Base-by-base conservation (phyloP, 2,113 vertebrate genomes). In the Mystacornis crossleyi region DNA sequence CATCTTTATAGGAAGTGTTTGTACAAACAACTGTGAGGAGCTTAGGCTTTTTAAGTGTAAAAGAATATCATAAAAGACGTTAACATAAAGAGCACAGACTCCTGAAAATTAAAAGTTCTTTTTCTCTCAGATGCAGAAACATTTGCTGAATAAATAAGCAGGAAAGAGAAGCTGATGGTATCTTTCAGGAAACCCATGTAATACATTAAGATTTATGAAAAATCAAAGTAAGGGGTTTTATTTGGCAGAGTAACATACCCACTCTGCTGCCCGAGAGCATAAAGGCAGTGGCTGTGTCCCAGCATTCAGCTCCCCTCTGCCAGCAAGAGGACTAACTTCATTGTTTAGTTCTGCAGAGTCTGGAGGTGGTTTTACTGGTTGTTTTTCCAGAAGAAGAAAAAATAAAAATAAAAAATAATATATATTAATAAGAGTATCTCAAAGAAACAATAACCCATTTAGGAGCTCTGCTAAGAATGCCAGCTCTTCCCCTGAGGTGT, bases 401-500 rank as follows among this genome's bases (percentile, higher is more conserved):
- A 71, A 36, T 7, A 53, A 36, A 48, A 48, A 21, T 2, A 9
- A 19, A 60, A 43, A 43, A 38, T 34, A 36, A 45, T 19, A 45
- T 28, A 28, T 8, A 50, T 45, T 70, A 90, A 66, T 36, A 66
- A 69, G 12, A 67, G 6, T 31, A 82, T 36, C 58, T 92, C 65
- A 79, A n/a, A 93, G 92, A 95, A 81, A 78, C 34, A 87, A 90
- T 25, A 94, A 94, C 64, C 45, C 34, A 53, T 78, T 79, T 88
- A 62, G 45, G 42, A 91, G 24, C 17, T 84, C 78, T 96, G 85
- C 81, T 91, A 74, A 94, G 67, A 94, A 89, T 86, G 82, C 79
- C 80, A 79, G 24, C 54, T 93, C 91, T 94, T 51, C 21, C 64
- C 91, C 84, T 91, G 72, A 96, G 90, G 72, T 89, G 82, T 93